A percentile compares a stretch with the other conserved stretches of the same genome.
Conservation (phyloP, 2,113 vertebrate species). For the Serinus canaria region DNA sequence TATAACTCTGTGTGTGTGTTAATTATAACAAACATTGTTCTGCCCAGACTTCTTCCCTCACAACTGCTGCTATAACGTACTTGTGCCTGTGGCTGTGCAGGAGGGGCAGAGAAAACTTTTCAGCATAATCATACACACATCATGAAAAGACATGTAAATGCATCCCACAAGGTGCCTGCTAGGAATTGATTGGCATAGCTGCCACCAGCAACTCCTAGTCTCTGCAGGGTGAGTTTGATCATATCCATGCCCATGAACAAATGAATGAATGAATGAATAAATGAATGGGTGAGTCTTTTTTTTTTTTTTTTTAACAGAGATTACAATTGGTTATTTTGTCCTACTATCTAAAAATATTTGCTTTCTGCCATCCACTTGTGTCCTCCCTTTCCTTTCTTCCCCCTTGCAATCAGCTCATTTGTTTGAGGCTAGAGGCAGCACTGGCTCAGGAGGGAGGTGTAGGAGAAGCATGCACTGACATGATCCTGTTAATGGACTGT, state of each 20-base stretch:
- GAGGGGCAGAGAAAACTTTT: background rate
- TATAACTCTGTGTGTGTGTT: background rate
- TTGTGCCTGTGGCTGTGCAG: background rate
- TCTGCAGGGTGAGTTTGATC: background rate
- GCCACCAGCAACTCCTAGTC: background rate
- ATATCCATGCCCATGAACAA: background rate
- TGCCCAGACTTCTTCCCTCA: background rate
- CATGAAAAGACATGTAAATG: background rate
- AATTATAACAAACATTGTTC: background rate
- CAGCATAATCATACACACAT: background rate
- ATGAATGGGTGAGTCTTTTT: background rate
- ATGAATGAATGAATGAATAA: background rate
- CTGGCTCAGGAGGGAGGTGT: background rate
- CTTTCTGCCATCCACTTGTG: background rate
- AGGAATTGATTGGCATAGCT: background rate
- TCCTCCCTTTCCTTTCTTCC: background rate
- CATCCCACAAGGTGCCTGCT: background rate
- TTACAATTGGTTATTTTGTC: background rate
- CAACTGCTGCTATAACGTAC: background rate
- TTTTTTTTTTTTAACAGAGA: background rate
- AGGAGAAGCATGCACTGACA: background rate
- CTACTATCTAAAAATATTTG: background rate
- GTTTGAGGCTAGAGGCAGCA: background rate
- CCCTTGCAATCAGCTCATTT: background rate
- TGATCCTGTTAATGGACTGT: background rate